Base-by-base conservation (phyloP, 1,140 invertebrate genomes). In the Augochlora pura region DNA sequence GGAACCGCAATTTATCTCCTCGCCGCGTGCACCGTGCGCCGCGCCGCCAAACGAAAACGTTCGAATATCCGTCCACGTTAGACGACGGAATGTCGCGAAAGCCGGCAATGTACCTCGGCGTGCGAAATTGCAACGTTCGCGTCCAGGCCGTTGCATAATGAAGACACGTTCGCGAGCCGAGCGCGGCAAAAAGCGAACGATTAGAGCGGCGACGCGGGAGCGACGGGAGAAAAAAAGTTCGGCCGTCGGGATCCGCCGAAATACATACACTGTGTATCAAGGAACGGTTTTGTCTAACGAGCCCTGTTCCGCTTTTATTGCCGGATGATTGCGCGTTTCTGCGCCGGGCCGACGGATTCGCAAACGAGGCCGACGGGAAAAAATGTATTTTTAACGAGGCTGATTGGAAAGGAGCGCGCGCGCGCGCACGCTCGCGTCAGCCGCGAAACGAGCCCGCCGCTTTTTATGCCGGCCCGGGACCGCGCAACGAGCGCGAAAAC, bases 331-430 rank as follows among this genome's bases (percentile, higher is more conserved):
- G 77, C n/a, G 54, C 54, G 38, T 73, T 73, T 73, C 64, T 25
- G 64, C 54, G 39, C 59, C 49, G 1, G 59, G 77, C 57, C 27
- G 76, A 54, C 27, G 46, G 52, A 75, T 67, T 62, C 27, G 66
- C 75, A 75, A 82, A 82, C 59, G 72, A 57, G 49, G 57, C 57
- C 62, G 32, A n/a, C 23, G 18, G 9, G 64, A 21, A 52, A 65
- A 65, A 59, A 80, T 52, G 54, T 75, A 75, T 80, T 80, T 80
- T 80, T 80, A 75, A 80, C 77, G 72, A 75, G n/a, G 64, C 42
- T 62, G 71, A 80, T 75, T 27, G 77, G 67, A 68, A 57, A 69
- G 72, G 54, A 38, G 46, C 7, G 16, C 67, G 16, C 32, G 32
- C 32, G 32, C 10, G 27, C 8, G 46, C 7, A 7, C 67, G 16